Conservation (phyloP, 2,888 invertebrate genomes). For the Meteorus colon region DNA sequence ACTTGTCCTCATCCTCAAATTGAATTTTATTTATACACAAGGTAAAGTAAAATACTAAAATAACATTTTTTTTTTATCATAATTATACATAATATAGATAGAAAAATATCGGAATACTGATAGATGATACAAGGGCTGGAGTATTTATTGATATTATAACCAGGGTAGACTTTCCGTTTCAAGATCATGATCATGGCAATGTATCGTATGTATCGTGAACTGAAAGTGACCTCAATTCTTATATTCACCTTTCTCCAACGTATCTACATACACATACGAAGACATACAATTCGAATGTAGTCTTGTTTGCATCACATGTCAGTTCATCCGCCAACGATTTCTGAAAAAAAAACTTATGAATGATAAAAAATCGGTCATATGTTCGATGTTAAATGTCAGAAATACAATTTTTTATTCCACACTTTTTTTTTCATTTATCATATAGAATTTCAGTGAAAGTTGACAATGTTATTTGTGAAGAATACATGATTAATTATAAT, state of each 20-base stretch:
- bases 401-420: constrained; percentile 15
- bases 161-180: constrained; percentile 66
- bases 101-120: background rate
- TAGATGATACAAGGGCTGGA: background rate
- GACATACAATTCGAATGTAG: constrained; percentile 32
- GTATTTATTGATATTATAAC: background rate
- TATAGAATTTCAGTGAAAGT: background rate
- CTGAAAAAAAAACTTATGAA: constrained; percentile 16
- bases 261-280: constrained; percentile 32
- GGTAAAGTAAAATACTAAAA: constrained; percentile 73
- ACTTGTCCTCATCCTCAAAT: constrained; percentile 89
- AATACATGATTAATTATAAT: background rate
- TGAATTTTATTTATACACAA: constrained; percentile 87
- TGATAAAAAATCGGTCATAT: background rate
- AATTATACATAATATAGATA: background rate
- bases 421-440: background rate
- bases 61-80: background rate
- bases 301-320: constrained; percentile 34
- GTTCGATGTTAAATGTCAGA: background rate
- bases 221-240: constrained; percentile 71
- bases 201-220: constrained; percentile 45
- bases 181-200: constrained; percentile 70
- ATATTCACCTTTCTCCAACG: constrained; percentile 67
- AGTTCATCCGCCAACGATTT: background rate
- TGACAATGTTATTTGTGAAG: background rate